Evolutionary conservation across 2,113 vertebrate species (phyloP).

Genomic region (Typhlomys cinereus): DNA sequence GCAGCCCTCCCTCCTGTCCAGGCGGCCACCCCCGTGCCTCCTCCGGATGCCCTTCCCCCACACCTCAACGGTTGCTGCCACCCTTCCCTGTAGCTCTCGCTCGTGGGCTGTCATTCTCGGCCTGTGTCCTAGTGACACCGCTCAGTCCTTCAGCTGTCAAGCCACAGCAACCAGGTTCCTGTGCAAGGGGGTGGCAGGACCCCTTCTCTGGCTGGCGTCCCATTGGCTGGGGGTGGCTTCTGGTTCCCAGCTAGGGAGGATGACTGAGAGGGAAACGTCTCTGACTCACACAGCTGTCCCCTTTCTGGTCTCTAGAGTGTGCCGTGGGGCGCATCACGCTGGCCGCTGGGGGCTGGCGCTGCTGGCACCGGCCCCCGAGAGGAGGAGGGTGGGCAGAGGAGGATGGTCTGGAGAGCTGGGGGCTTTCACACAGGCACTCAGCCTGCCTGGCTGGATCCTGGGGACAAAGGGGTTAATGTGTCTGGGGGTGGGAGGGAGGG

Average conservation of each 20-base stretch:
- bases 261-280: not conserved
- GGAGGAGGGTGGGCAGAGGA: too few relatives aligned
- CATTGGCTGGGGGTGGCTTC: not conserved
- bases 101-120: not conserved
- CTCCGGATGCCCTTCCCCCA: not conserved
- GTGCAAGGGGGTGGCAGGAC: not conserved
- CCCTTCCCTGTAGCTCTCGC: fast-evolving
- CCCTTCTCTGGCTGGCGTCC: fast-evolving
- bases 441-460: not conserved
- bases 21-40: too few relatives aligned
- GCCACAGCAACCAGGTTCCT: not conserved
- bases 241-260: not conserved
- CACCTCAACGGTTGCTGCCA: not conserved
- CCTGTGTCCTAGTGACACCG: fast-evolving
- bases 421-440: not conserved
- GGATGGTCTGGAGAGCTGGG: fast-evolving
- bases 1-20: too few relatives aligned
- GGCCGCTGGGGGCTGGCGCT: not conserved
- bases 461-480: constrained; percentile 41
- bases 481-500: not conserved
- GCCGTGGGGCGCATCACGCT: not conserved
- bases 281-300: too few relatives aligned
- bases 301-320: not conserved
- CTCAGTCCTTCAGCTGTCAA: not conserved
- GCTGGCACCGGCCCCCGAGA: fast-evolving